These are phyloP conservation scores for Lipotes vexillifer DNA, from an alignment of 2,113 vertebrate species.

Conservation along the genomic window DNA sequence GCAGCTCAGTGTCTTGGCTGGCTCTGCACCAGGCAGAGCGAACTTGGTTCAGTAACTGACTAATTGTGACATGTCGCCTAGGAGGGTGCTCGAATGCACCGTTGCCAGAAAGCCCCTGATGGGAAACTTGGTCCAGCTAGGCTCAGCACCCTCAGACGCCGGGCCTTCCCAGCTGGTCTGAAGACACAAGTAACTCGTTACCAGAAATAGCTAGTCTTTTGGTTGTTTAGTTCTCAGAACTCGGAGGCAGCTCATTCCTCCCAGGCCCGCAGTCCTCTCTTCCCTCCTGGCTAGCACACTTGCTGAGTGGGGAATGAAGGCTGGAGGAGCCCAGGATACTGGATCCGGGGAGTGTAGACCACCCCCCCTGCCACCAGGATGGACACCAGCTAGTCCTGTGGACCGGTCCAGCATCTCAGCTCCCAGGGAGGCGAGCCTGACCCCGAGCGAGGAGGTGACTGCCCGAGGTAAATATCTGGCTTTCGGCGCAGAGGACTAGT, in stretches of 20 bases:
- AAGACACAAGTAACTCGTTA: not conserved
- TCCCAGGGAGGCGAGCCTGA: too few species aligned
- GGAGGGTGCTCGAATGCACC: not conserved
- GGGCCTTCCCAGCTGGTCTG: not conserved
- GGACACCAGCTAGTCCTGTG: too few species aligned
- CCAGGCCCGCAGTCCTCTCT: too few species aligned
- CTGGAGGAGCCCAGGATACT: not conserved
- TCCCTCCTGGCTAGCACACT: not conserved
- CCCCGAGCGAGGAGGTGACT: too few species aligned
- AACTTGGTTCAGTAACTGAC: not conserved
- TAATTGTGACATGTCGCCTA: accelerated
- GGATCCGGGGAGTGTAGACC: not conserved
- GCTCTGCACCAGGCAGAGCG: accelerated
- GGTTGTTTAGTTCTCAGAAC: not conserved
- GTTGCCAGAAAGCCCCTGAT: accelerated
- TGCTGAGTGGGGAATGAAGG: not conserved
- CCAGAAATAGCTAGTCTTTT: not conserved
- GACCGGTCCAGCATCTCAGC: too few species aligned
- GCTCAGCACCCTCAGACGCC: not conserved
- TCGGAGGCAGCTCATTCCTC: not conserved
- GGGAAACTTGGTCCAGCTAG: not conserved
- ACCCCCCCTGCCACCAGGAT: too few species aligned
- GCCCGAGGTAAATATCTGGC: too few species aligned
- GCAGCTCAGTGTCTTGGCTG: not conserved
- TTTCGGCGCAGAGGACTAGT: too few species aligned